Evolutionary conservation across 2,888 invertebrate genomes (phyloP).

Genomic region (Leptopilina myrica): DNA sequence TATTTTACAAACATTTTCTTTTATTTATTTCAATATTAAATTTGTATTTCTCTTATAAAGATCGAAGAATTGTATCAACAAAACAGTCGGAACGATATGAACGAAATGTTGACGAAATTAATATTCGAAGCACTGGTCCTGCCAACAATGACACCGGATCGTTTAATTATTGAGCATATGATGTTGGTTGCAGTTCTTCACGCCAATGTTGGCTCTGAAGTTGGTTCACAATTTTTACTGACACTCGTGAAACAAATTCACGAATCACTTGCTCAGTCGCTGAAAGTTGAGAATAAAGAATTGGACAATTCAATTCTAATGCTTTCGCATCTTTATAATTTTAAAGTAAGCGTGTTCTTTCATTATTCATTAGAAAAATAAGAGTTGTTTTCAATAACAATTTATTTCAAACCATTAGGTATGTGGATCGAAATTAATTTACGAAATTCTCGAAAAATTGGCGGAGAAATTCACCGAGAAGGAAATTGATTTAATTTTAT

Average conservation of each 20-base stretch:
- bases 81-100: slow-evolving; percentile 90
- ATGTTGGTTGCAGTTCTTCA: slow-evolving; percentile 90
- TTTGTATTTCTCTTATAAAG: slow-evolving; percentile 66
- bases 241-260: slow-evolving; percentile 84
- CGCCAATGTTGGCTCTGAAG: slow-evolving; percentile 93
- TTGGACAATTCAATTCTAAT: slow-evolving; percentile 89
- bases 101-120: slow-evolving; percentile 84
- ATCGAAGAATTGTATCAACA: slow-evolving; percentile 88
- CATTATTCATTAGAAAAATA: neutral
- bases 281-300: slow-evolving; percentile 84
- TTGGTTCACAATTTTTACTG: slow-evolving; percentile 92
- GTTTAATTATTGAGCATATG: slow-evolving; percentile 90
- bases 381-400: neutral
- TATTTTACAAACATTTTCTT: too few species aligned
- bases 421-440: slow-evolving; percentile 86
- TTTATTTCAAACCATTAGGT: slow-evolving; percentile 78
- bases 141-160: slow-evolving; percentile 82
- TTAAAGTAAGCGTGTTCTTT: slow-evolving; percentile 81
- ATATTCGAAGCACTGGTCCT: slow-evolving; percentile 84
- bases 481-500: slow-evolving; percentile 89
- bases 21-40: too few species aligned
- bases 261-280: slow-evolving; percentile 78
- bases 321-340: slow-evolving; percentile 90
- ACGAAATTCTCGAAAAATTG: slow-evolving; percentile 83
- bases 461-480: slow-evolving; percentile 84